A percentile compares a stretch with the other conserved stretches of the same genome.
phyloP scores from a whole-genome alignment of 2,797 vertebrate genomes.

The Spinus pinus region DNA sequence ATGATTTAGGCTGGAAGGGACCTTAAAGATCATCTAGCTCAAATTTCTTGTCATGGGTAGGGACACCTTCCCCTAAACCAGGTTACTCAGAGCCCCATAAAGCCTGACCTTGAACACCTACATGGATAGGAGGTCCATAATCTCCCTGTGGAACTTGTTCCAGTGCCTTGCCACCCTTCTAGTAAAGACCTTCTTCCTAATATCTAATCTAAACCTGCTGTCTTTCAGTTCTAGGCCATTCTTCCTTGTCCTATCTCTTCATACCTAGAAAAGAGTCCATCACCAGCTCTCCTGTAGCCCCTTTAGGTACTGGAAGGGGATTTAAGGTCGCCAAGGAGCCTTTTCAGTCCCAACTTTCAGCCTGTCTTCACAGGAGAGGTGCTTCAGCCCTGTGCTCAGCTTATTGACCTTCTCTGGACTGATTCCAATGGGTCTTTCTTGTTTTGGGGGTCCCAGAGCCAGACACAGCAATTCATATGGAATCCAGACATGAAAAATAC shows the following conservation, averaged over 20 bases:
- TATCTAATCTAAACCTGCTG: background rate
- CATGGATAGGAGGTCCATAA: background rate
- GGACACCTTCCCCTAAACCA: background rate
- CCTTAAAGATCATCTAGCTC: background rate
- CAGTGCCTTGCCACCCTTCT: background rate
- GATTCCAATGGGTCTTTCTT: background rate
- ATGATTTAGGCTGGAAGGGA: background rate
- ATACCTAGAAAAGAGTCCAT: background rate
- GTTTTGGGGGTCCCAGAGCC: background rate
- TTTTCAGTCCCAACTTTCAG: background rate
- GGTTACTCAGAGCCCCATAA: background rate
- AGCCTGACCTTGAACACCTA: background rate
- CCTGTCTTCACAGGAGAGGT: background rate
- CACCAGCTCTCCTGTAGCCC: background rate
- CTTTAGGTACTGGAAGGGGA: background rate
- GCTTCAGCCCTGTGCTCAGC: background rate
- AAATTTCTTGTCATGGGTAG: background rate
- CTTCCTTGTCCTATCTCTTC: background rate
- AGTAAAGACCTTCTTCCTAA: background rate
- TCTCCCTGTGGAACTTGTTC: background rate
- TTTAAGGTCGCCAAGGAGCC: background rate
- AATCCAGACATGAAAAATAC: background rate
- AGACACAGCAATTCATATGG: background rate
- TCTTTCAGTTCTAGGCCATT: background rate
- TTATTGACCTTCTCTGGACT: background rate